Conservation (phyloP, 2,888 invertebrate genomes). For the Chrysolina oricalcia region DNA sequence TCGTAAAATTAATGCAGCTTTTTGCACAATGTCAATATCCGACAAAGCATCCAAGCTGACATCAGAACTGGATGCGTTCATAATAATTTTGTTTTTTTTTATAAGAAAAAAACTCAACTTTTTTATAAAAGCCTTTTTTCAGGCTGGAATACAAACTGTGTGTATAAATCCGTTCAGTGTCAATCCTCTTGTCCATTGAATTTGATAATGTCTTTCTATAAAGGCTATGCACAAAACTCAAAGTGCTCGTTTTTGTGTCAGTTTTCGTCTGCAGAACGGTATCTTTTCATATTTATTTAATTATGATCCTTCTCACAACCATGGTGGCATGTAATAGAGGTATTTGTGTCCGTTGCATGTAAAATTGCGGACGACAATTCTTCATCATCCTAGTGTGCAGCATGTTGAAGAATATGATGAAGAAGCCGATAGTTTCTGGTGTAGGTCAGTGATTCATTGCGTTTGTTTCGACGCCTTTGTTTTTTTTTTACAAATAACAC, state of each 20-base stretch:
- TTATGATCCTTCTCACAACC: not conserved
- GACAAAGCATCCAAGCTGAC: not conserved
- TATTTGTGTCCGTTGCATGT: no score
- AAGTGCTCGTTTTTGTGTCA: not conserved
- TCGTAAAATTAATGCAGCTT: constrained; percentile 13
- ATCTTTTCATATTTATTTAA: not conserved
- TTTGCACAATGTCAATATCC: not conserved
- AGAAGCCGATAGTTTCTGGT: no score
- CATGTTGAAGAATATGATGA: no score
- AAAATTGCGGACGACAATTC: no score
- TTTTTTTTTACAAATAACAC: no score
- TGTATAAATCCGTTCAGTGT: not conserved
- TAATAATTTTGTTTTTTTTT: not conserved
- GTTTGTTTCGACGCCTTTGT: no score
- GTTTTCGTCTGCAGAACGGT: not conserved
- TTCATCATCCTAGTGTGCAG: no score
- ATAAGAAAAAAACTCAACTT: no score
- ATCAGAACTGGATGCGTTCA: not conserved
- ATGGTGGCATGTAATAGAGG: no score
- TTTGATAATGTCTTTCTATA: not conserved
- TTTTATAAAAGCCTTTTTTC: no score
- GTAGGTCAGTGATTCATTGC: no score
- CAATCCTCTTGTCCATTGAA: not conserved
- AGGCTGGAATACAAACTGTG: not conserved
- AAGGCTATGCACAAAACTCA: not conserved